phyloP scores from a whole-genome alignment of 2,113 vertebrate species.

The Bos javanicus region DNA sequence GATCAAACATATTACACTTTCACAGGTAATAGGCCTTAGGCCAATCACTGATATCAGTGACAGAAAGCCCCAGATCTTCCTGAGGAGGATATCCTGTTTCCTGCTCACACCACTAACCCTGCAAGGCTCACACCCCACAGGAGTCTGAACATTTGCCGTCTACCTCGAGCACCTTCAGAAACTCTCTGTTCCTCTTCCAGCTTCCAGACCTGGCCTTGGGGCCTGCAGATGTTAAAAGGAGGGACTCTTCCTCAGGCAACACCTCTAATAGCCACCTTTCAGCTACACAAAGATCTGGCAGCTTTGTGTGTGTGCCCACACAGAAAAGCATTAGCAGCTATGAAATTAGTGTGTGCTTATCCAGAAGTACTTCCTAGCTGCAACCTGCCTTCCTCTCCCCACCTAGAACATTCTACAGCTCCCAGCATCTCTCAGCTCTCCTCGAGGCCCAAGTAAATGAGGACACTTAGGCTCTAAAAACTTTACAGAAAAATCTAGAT shows the following conservation, averaged over 20 bases:
- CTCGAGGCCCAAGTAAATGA: not conserved
- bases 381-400: not conserved
- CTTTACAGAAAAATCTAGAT: not conserved
- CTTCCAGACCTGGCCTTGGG: not conserved
- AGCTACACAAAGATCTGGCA: not conserved
- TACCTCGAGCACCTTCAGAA: not conserved
- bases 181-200: not conserved
- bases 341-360: not conserved
- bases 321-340: not conserved
- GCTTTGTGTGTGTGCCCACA: not conserved
- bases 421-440: not conserved
- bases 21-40: not conserved
- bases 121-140: not conserved
- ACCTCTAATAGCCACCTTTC: not conserved
- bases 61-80: not conserved
- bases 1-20: not conserved
- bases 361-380: not conserved
- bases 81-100: not conserved
- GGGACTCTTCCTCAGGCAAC: not conserved
- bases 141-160: not conserved
- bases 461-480: not conserved
- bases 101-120: not conserved
- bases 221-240: not conserved
- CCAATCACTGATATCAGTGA: not conserved
- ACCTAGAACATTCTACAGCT: not conserved